Base-by-base conservation (phyloP, 2,113 vertebrate genomes). In the Chinchilla lanigera region DNA sequence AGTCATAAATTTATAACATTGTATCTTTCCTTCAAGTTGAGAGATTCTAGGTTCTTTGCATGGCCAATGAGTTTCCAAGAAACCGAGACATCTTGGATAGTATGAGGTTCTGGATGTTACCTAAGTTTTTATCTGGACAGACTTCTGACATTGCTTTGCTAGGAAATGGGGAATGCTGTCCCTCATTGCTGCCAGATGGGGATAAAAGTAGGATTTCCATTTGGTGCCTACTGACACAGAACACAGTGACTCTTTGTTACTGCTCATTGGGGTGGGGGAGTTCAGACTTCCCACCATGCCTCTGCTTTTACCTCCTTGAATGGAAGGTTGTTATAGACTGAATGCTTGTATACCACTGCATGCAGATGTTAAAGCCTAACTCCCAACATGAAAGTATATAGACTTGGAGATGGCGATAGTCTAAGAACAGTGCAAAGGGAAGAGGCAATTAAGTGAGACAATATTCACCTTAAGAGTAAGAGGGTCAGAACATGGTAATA, bases 101-200 rank as follows among this genome's bases (percentile, higher is more conserved):
- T 77, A 26, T 19, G 52, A 69, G 52, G 44, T 19, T 86, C 41
- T n/a, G 20, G 52, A 44, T 54, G 12, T n/a, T 89, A 33, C 24
- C 33, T 65, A 80, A 50, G 8, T 71, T n/a, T 71, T 38, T 58
- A 50, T 10, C 58, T 80, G 56, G 22, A 28, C 60, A 65, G 50
- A 50, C 2, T 58, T 82, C 22, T 22, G 11, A 54, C 26, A 67
- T n/a, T 35, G 41, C 33, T 78, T 47, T 20, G 1, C 33, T 3
- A 30, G 50, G 58, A 3, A 30, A 61, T 38, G 1, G 33, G 60
- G 4, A 5, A 33, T 7, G 0, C 10, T 30, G 12, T 0, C 24
- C 41, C 60, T 71, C 44, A 28, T 0, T 11, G 20, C 33, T 11
- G 2, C n/a, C 58, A 50, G 50, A 41, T 19, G 1, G 4, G 26